Conservation (phyloP, 1,140 invertebrate species). For the Drosophila micromelanica region DNA sequence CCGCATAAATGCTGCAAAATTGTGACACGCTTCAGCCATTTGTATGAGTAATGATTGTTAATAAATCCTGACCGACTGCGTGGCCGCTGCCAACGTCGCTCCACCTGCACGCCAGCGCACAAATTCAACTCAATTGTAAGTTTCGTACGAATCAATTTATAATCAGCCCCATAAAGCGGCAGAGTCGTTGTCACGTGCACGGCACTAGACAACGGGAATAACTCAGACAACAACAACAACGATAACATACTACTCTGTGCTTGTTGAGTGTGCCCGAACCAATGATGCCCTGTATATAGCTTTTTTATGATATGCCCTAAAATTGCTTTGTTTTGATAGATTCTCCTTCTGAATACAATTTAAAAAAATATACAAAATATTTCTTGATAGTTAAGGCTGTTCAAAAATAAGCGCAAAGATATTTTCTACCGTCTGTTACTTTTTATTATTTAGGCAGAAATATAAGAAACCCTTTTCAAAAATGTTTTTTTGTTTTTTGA, state of each 20-base stretch:
- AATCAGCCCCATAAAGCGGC: conserved; percentile 64
- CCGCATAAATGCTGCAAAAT: conserved; percentile 80
- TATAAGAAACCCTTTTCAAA: not conserved
- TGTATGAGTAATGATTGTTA: conserved; percentile 83
- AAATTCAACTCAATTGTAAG: conserved; percentile 82
- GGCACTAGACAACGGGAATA: conserved; percentile 46
- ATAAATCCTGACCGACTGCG: conserved; percentile 60
- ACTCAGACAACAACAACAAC: conserved; percentile 8
- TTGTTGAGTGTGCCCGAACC: not conserved
- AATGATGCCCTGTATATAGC: not conserved
- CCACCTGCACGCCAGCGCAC: conserved; percentile 31
- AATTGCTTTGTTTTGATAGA: too few relatives aligned
- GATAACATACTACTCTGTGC: not conserved
- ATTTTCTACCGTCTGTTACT: not conserved
- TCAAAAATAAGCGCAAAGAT: too few relatives aligned
- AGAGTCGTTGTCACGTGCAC: conserved; percentile 71
- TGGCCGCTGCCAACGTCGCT: too few relatives aligned
- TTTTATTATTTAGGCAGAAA: not conserved
- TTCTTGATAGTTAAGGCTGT: too few relatives aligned
- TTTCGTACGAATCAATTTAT: conserved; percentile 81
- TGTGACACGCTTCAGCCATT: conserved; percentile 82
- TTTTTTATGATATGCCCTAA: too few relatives aligned
- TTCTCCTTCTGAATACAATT: too few relatives aligned
- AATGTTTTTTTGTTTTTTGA: too few relatives aligned
- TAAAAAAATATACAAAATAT: too few relatives aligned